A percentile compares a stretch with the other conserved stretches of the same genome.
These are phyloP conservation scores for Lindbergichthys nudifrons DNA, from an alignment of 2,797 vertebrate genomes.

Conservation along the genomic window DNA sequence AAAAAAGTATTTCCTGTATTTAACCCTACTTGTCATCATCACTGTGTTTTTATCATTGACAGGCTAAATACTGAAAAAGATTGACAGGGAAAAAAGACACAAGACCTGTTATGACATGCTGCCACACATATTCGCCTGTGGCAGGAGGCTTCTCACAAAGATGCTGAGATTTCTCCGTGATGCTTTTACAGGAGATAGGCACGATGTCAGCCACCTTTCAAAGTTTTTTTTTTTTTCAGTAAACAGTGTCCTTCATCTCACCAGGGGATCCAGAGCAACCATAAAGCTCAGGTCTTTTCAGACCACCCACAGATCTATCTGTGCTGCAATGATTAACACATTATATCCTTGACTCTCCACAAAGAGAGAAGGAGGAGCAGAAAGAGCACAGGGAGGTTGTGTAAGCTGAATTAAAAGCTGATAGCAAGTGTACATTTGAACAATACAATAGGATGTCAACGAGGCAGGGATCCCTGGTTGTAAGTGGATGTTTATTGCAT, in stretches of 20 bases:
- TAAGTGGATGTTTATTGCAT: constrained; percentile 9
- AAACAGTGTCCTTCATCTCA: constrained; percentile 49
- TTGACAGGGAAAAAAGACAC: not conserved
- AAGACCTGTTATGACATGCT: not conserved
- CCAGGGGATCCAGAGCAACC: constrained; percentile 27
- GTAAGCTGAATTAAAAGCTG: constrained; percentile 15
- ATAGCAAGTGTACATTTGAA: not conserved
- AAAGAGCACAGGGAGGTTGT: not conserved
- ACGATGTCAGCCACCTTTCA: constrained; percentile 29
- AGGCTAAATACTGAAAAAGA: not conserved
- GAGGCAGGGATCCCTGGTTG: constrained; percentile 16
- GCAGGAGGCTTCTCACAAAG: not conserved
- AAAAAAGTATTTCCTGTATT: not conserved
- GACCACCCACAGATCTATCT: constrained; percentile 57
- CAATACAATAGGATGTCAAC: not conserved
- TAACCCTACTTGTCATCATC: not conserved
- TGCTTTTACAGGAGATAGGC: constrained; percentile 26
- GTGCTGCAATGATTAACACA: constrained; percentile 20
- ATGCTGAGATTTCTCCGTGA: constrained; percentile 8
- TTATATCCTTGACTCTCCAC: constrained; percentile 31
- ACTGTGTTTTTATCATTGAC: not conserved
- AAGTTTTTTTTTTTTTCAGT: constrained; percentile 22
- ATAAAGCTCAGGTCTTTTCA: constrained; percentile 42
- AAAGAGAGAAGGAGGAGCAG: constrained; percentile 20
- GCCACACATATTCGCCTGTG: not conserved